phyloP scores from a whole-genome alignment of 2,113 vertebrate species.

The Corythaeola cristata region DNA sequence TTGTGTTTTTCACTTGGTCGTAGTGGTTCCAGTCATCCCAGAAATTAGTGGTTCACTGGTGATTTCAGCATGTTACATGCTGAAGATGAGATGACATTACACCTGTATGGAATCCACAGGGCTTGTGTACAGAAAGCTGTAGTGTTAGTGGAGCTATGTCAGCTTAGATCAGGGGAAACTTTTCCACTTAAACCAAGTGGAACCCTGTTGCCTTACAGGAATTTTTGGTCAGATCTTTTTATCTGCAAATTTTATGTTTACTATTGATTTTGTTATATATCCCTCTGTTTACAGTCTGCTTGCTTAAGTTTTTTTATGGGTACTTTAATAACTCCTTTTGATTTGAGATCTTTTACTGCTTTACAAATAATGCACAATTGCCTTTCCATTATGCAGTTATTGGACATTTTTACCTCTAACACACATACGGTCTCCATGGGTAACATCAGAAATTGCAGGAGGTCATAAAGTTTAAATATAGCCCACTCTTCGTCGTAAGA shows the following conservation, averaged over 20 bases:
- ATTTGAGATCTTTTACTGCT: neutral
- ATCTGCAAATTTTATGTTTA: neutral
- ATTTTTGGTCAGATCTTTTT: neutral
- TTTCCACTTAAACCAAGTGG: neutral
- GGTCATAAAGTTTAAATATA: neutral
- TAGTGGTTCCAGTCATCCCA: neutral
- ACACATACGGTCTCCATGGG: neutral
- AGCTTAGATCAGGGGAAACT: neutral
- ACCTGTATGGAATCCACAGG: neutral
- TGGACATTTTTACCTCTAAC: neutral
- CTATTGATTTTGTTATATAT: neutral
- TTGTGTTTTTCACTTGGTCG: neutral
- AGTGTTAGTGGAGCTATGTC: neutral
- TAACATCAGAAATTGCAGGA: neutral
- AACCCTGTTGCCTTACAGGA: neutral
- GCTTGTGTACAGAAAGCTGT: neutral
- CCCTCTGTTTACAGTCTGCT: neutral
- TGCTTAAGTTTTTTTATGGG: neutral
- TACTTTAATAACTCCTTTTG: neutral
- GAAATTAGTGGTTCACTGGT: neutral
- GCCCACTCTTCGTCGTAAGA: fast-evolving
- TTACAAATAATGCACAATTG: neutral
- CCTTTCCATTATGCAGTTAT: neutral
- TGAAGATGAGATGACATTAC: neutral
- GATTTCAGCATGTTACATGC: neutral